Evolutionary conservation across 2,113 vertebrate species (phyloP).

Genomic region (Mus spicilegus): DNA sequence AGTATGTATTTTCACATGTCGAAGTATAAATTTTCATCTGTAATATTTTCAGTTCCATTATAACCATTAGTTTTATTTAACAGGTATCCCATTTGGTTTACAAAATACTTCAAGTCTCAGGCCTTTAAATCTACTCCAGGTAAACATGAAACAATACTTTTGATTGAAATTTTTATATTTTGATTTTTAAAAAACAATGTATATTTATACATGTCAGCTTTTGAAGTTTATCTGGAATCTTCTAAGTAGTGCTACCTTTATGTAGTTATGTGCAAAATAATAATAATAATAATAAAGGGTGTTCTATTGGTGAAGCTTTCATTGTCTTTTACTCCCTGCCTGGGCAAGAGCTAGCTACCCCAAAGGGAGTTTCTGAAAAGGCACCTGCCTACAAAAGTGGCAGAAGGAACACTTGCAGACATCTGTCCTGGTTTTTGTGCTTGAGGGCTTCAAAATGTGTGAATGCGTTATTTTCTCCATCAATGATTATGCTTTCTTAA

Average conservation of each 20-base stretch:
- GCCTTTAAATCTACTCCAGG: slow-evolving; percentile 97
- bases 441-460: not conserved
- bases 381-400: not conserved
- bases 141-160: slow-evolving; percentile 84
- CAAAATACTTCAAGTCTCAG: slow-evolving; percentile 94
- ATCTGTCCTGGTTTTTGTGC: not conserved
- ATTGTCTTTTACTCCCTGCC: not conserved
- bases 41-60: slow-evolving; percentile 55
- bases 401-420: not conserved
- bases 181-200: not conserved
- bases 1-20: not conserved
- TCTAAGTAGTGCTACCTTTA: not conserved
- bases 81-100: slow-evolving; percentile 95
- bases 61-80: slow-evolving; percentile 85
- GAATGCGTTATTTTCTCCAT: not conserved
- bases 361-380: not conserved
- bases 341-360: slow-evolving; percentile 7
- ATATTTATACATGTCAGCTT: not conserved
- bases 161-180: slow-evolving; percentile 70
- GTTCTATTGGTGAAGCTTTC: not conserved
- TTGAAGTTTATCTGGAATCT: slow-evolving; percentile 14
- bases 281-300: not conserved
- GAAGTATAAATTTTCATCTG: slow-evolving; percentile 55
- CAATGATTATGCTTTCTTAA: slow-evolving; percentile 1
- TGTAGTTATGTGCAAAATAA: not conserved